Evolutionary conservation across 2,113 vertebrate genomes (phyloP).

Genomic region (Panurus biarmicus): DNA sequence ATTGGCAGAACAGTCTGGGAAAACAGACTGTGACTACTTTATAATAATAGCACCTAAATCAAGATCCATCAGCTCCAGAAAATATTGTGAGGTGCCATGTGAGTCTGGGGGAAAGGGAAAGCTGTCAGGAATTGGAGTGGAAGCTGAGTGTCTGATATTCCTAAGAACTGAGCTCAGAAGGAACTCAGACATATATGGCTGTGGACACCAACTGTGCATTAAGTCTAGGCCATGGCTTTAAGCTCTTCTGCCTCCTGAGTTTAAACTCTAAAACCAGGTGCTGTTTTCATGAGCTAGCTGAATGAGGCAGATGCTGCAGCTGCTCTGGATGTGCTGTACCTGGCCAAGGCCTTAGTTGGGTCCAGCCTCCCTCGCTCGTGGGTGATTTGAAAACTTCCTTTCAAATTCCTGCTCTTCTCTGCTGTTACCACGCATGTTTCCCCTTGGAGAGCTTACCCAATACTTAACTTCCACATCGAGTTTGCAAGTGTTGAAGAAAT

Average conservation of each 20-base stretch:
- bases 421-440: neutral
- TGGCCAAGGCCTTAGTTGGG: neutral
- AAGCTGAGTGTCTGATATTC: neutral
- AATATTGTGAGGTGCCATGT: neutral
- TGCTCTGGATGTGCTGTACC: neutral
- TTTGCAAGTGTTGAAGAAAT: neutral
- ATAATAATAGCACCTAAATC: neutral
- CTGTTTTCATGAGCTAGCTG: neutral
- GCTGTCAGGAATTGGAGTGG: neutral
- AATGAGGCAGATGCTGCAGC: neutral
- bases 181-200: fast-evolving
- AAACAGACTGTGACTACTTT: neutral
- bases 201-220: neutral
- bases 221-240: neutral
- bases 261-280: neutral
- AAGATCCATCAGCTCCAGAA: neutral
- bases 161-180: neutral
- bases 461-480: neutral
- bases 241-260: neutral
- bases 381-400: neutral
- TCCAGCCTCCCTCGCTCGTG: fast-evolving
- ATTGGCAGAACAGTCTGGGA: neutral
- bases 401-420: neutral
- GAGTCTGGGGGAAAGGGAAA: neutral
- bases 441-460: neutral